Base-by-base conservation (phyloP, 2,888 invertebrate species). In the Nymphalis urticae region DNA sequence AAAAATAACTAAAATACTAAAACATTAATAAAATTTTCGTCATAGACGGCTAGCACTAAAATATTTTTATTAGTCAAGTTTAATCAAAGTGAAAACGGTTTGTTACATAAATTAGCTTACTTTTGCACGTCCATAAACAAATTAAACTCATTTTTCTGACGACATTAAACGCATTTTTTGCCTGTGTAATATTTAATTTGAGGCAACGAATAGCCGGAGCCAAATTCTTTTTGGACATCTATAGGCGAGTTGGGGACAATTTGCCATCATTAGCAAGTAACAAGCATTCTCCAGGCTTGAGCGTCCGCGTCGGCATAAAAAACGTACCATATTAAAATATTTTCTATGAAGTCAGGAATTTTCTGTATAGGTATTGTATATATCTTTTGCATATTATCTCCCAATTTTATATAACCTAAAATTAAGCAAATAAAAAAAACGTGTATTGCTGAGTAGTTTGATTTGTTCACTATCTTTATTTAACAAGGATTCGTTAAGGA, bases 241-340 rank as follows among this genome's bases (percentile, higher is more conserved):
- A 76, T 75, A 78, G 77, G 77, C 78, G 81, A 78, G 75, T 80
- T 77, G 81, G 78, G 78, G 80, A 82, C 83, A 82, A 85, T 85
- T 85, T 82, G 79, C 77, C 77, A 81, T 88, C 88, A 87, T 90
- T 88, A 88, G 82, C 79, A 82, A 80, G 83, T 78, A 83, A 81
- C 79, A 81, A 80, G 80, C 83, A 89, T 87, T 88, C 87, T 81
- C 73, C 67, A 64, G 62, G 69, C 79, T 79, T 80, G 53, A 59
- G 66, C 72, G 71, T 64, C 47, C 83, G 79, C 78, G 75, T 75
- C 76, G 72, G 69, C 76, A 78, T 75, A 78, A 83, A 82, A 82
- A 83, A 80, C 77, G 76, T 76, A 74, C 76, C 77, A 81, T 84
- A 86, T 87, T 86, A 82, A 70, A 72, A 72, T 75, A 73, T 66